Percentiles rank a stretch among this genome's conserved stretches.
Conservation (phyloP, 2,113 vertebrate genomes). For the Odocoileus virginianus region DNA sequence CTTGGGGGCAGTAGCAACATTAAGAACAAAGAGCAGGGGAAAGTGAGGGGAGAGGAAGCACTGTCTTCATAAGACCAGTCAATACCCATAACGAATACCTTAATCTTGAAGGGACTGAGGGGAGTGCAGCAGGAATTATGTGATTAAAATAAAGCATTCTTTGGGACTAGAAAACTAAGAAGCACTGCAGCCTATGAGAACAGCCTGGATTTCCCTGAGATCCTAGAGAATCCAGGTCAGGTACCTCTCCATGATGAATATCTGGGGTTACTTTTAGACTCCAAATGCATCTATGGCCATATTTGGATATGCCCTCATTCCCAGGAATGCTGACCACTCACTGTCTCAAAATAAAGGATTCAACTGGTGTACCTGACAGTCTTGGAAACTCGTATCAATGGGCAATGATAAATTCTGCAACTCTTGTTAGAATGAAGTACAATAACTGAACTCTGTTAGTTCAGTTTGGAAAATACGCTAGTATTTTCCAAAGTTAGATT, state of each 20-base stretch:
- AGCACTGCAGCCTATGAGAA: background rate
- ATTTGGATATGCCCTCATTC: background rate
- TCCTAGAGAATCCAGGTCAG: background rate
- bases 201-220: background rate
- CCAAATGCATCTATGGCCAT: background rate
- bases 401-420: background rate
- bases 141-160: background rate
- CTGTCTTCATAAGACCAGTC: background rate
- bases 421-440: background rate
- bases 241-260: background rate
- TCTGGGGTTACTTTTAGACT: background rate
- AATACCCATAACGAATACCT: background rate
- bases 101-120: background rate
- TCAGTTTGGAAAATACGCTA: background rate
- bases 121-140: background rate
- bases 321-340: background rate
- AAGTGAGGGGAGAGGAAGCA: background rate
- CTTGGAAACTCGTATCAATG: background rate
- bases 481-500: background rate
- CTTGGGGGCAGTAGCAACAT: background rate
- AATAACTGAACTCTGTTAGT: background rate
- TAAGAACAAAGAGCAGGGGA: background rate
- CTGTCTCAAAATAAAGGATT: background rate
- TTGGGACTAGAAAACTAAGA: background rate
- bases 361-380: background rate